Evolutionary conservation across 2,797 vertebrate genomes (phyloP).

Genomic region (Danio tinwini): DNA sequence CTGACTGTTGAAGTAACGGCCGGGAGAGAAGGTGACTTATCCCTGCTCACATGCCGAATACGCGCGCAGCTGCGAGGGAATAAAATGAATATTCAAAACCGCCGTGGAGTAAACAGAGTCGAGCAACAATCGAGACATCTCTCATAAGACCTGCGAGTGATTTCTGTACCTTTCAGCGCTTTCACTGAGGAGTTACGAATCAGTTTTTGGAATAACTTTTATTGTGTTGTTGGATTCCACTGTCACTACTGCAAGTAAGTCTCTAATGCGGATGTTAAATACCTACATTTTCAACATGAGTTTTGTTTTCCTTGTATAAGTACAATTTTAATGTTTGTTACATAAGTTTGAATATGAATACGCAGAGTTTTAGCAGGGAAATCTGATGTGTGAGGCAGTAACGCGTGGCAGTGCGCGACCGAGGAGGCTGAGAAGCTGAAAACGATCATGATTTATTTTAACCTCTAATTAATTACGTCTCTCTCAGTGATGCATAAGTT

Average conservation of each 20-base stretch:
- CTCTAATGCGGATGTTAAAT: neutral
- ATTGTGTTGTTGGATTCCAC: conserved; percentile 29
- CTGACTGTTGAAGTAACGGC: conserved; percentile 45
- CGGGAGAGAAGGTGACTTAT: conserved; percentile 45
- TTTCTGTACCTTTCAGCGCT: neutral
- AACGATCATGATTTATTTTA: neutral
- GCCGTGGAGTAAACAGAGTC: conserved; percentile 44
- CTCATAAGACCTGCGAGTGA: neutral
- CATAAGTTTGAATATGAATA: neutral
- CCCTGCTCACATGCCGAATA: conserved; percentile 36
- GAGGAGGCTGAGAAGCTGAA: conserved; percentile 11
- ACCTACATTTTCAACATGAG: neutral
- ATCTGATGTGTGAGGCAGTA: conserved; percentile 26
- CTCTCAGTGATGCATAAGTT: neutral
- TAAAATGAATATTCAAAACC: conserved; percentile 56
- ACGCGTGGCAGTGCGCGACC: conserved; percentile 48
- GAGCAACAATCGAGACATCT: conserved; percentile 22
- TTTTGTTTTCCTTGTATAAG: neutral
- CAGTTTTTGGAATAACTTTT: conserved; percentile 26
- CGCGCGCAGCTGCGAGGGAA: conserved; percentile 43
- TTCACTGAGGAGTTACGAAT: conserved; percentile 13
- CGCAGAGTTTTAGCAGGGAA: too few relatives aligned
- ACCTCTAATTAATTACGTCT: neutral
- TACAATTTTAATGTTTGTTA: neutral
- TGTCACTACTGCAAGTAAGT: conserved; percentile 33